A percentile compares a stretch with the other conserved stretches of the same genome.
phyloP scores from a whole-genome alignment of 2,113 vertebrate species.

The Grantiella picta region DNA sequence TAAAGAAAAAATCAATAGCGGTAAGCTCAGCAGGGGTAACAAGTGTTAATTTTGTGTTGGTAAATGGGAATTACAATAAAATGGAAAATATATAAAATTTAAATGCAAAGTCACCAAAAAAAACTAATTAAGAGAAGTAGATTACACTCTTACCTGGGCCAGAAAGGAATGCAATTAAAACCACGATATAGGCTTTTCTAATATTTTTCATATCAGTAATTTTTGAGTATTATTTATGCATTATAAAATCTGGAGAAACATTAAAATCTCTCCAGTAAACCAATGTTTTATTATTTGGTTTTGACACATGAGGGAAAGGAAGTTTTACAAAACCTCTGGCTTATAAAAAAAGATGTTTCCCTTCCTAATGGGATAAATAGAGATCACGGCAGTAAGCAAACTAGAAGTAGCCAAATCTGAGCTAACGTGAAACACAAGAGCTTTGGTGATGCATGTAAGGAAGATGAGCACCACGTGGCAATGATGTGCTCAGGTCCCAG shows the following conservation, averaged over 20 bases:
- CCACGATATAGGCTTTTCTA: not conserved
- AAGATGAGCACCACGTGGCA: rapidly evolving
- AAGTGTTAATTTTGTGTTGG: slow-evolving; percentile 22
- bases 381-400: not conserved
- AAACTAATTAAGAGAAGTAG: not conserved
- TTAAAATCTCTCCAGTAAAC: not conserved
- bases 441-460: not conserved
- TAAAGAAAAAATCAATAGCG: not conserved
- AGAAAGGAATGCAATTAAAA: not conserved
- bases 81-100: slow-evolving; percentile 31
- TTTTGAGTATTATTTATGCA: not conserved
- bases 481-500: not conserved
- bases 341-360: not conserved
- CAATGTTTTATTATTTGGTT: not conserved
- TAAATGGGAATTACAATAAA: slow-evolving; percentile 31
- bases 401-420: not conserved
- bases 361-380: not conserved
- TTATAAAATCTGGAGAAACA: not conserved
- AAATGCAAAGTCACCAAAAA: slow-evolving; percentile 16
- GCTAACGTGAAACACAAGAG: not conserved
- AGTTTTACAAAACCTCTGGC: not conserved
- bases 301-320: not conserved
- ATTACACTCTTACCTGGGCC: not conserved
- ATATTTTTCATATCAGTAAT: not conserved
- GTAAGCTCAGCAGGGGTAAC: not conserved